Percentiles rank a stretch among this genome's conserved stretches.
Evolutionary conservation across 2,113 vertebrate species (phyloP).

Genomic region (Ictalurus furcatus): DNA sequence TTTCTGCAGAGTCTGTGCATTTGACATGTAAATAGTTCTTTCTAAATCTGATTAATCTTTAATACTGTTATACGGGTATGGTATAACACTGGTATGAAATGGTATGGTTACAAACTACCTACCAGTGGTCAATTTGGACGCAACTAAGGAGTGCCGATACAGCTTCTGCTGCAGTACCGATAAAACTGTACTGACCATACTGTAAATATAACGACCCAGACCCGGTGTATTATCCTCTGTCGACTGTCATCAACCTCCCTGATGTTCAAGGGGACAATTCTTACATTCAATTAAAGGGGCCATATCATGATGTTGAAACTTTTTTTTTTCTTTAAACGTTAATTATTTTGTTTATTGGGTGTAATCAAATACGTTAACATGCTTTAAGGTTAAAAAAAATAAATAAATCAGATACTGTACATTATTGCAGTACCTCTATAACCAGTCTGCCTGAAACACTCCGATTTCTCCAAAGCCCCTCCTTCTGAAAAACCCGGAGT

Average conservation of each 20-base stretch:
- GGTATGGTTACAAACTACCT: not conserved
- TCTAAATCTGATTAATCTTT: not conserved
- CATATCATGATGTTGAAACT: no score
- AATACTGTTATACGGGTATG: not conserved
- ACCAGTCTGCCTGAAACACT: no score
- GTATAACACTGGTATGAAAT: not conserved
- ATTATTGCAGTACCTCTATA: no score
- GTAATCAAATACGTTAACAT: no score
- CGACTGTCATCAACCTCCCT: not conserved
- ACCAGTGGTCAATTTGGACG: not conserved
- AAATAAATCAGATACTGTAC: no score
- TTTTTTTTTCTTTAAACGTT: no score
- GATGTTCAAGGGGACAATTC: not conserved
- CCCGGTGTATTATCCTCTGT: not conserved
- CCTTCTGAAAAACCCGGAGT: no score
- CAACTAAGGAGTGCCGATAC: not conserved
- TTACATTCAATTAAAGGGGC: not conserved
- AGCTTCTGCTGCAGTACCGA: not conserved
- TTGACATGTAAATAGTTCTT: not conserved
- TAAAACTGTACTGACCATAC: not conserved
- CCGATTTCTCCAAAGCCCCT: no score
- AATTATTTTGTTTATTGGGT: no score
- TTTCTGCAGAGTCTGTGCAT: not conserved
- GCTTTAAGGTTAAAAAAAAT: no score
- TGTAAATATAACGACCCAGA: not conserved